Conservation (phyloP, 2,888 invertebrate genomes). For the Eupsilia transversa region DNA sequence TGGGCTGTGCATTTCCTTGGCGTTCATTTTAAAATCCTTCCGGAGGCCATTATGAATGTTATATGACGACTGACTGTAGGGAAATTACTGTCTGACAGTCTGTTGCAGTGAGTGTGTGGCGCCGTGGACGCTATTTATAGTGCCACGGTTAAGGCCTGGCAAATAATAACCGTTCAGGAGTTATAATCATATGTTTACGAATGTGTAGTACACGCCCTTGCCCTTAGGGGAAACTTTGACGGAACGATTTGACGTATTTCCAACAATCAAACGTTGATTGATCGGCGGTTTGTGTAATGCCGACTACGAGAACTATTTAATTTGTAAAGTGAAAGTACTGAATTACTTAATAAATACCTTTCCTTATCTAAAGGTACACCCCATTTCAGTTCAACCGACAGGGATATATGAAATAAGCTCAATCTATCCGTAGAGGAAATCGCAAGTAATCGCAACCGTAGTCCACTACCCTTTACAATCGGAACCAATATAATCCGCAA, state of each 20-base stretch:
- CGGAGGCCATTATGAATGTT: constrained; percentile 77
- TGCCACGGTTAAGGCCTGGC: constrained; percentile 49
- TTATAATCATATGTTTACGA: constrained; percentile 64
- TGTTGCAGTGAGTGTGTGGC: constrained; percentile 56
- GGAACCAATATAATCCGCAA: constrained; percentile 46
- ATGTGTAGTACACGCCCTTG: constrained; percentile 50
- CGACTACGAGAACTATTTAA: constrained; percentile 2
- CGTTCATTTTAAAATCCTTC: constrained; percentile 74
- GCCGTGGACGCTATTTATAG: constrained; percentile 62
- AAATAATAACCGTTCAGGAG: constrained; percentile 54
- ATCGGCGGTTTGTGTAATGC: not conserved
- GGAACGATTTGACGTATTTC: constrained; percentile 18
- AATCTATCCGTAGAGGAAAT: constrained; percentile 16
- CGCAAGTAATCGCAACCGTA: constrained; percentile 27
- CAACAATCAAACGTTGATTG: constrained; percentile 30
- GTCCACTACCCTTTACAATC: constrained; percentile 44
- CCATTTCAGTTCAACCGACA: constrained; percentile 11
- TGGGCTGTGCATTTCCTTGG: constrained; percentile 72
- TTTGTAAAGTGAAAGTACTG: not conserved
- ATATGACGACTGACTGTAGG: constrained; percentile 71
- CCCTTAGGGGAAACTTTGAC: constrained; percentile 20
- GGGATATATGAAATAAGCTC: constrained; percentile 21
- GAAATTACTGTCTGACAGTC: constrained; percentile 69
- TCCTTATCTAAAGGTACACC: not conserved
- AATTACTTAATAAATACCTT: not conserved